phyloP scores from a whole-genome alignment of 1,140 invertebrate species.

The Propsilocerus akamusi region DNA sequence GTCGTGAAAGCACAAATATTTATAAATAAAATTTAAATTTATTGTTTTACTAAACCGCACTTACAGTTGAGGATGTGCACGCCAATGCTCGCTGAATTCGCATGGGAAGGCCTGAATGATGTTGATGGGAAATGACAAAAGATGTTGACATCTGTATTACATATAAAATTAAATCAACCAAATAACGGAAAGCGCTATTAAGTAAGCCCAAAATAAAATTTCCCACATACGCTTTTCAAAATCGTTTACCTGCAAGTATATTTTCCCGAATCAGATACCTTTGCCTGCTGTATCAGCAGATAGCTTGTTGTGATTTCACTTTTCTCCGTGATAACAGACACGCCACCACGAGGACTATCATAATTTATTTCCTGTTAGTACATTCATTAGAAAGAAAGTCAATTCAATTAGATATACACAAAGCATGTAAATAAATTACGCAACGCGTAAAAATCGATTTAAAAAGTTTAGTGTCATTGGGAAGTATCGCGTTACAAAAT shows the following conservation, averaged over 20 bases:
- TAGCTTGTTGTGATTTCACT: constrained; percentile 68
- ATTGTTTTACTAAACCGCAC: neutral
- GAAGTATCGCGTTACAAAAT: too few species aligned
- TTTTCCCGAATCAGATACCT: constrained; percentile 55
- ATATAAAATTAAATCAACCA: too few species aligned
- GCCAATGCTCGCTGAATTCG: neutral
- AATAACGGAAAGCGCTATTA: neutral
- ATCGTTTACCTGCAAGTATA: constrained; percentile 44
- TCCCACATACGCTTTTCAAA: neutral
- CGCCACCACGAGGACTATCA: constrained; percentile 59
- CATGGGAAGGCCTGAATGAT: neutral
- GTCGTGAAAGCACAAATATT: too few species aligned
- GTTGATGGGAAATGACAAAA: too few species aligned
- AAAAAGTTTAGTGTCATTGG: too few species aligned
- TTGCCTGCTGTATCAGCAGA: constrained; percentile 60
- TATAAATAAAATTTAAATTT: too few species aligned
- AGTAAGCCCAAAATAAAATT: neutral
- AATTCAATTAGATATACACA: too few species aligned
- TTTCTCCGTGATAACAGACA: constrained; percentile 68
- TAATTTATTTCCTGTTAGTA: constrained; percentile 84
- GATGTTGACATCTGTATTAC: too few species aligned
- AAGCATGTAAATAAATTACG: too few species aligned
- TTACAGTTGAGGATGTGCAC: neutral
- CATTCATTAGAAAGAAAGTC: too few species aligned
- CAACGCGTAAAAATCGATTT: too few species aligned